phyloP scores from a whole-genome alignment of 2,113 vertebrate species.

The Chrysemys picta region DNA sequence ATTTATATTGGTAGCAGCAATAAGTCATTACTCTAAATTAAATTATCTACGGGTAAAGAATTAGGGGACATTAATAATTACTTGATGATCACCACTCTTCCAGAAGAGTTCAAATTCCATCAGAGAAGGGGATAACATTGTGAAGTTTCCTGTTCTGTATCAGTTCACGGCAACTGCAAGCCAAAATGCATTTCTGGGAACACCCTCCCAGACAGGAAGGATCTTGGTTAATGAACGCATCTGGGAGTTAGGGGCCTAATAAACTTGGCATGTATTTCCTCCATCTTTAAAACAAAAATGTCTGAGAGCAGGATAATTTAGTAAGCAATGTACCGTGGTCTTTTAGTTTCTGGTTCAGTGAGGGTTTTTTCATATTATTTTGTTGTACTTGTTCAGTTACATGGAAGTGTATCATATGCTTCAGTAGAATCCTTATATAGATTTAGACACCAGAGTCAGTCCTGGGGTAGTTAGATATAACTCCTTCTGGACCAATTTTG shows the following conservation, averaged over 20 bases:
- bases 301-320: slow-evolving; percentile 31
- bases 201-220: slow-evolving; percentile 62
- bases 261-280: slow-evolving; percentile 33
- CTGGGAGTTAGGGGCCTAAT: slow-evolving; percentile 44
- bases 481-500: background rate
- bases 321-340: background rate
- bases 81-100: slow-evolving; percentile 6
- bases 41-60: background rate
- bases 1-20: background rate
- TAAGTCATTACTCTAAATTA: background rate
- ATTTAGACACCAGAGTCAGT: background rate
- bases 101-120: slow-evolving; percentile 19
- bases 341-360: background rate
- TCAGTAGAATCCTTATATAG: background rate
- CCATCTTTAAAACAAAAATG: background rate
- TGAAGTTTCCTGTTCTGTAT: slow-evolving; percentile 54
- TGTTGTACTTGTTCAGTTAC: background rate
- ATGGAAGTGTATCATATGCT: background rate
- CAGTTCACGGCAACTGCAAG: slow-evolving; percentile 38
- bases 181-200: slow-evolving; percentile 55
- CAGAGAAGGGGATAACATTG: slow-evolving; percentile 19
- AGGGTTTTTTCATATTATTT: slow-evolving; percentile 9
- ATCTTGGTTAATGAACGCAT: slow-evolving; percentile 57
- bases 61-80: slow-evolving; percentile 8
- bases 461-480: background rate